Evolutionary conservation across 1,140 invertebrate genomes (phyloP).

Genomic region (Pseudobourletiella spinata): DNA sequence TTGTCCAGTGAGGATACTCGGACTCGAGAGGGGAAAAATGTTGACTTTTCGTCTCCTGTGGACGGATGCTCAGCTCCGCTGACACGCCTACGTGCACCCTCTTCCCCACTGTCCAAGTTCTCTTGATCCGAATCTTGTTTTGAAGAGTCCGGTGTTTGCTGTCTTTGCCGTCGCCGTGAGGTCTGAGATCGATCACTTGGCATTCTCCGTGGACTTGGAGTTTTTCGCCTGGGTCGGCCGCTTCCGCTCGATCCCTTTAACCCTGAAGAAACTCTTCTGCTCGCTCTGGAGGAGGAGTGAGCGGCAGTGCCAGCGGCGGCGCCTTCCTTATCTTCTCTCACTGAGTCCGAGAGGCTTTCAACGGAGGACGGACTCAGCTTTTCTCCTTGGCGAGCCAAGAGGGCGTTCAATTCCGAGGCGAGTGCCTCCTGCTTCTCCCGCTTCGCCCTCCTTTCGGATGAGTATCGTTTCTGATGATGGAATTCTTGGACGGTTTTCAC

Average conservation of each 20-base stretch:
- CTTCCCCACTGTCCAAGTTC: neutral
- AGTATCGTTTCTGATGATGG: neutral
- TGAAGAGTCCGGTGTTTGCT: neutral
- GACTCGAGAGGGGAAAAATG: neutral
- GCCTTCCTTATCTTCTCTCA: neutral
- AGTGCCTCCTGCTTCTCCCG: neutral
- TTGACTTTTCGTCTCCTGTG: conserved; percentile 1
- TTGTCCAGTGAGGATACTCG: neutral
- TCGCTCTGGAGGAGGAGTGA: neutral
- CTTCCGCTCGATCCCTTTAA: neutral
- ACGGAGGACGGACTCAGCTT: neutral
- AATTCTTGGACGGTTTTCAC: neutral
- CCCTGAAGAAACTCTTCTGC: too few relatives aligned
- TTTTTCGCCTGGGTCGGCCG: neutral
- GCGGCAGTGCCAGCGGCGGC: neutral
- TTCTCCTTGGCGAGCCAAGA: neutral
- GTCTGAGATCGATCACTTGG: neutral
- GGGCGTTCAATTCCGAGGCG: neutral
- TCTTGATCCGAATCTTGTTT: neutral
- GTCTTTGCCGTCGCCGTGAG: neutral
- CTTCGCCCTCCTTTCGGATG: neutral
- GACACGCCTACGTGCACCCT: neutral
- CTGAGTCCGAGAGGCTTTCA: too few relatives aligned
- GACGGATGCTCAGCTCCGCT: neutral
- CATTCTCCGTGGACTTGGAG: neutral